phyloP scores from a whole-genome alignment of 2,888 invertebrate species.

The Serripes groenlandicus region DNA sequence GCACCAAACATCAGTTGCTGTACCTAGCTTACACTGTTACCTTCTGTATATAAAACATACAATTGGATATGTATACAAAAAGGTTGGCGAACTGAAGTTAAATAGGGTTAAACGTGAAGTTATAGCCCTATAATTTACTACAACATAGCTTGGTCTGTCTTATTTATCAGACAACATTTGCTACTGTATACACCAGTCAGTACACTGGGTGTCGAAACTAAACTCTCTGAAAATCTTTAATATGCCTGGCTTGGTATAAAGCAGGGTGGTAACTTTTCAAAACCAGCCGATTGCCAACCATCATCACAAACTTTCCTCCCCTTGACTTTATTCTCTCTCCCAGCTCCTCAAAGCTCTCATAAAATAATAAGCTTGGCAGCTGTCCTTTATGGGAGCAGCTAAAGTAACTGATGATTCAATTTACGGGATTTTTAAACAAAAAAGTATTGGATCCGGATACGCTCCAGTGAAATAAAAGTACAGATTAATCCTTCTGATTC shows the following conservation, averaged over 20 bases:
- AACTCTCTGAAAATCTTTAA: too few relatives aligned
- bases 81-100: background rate
- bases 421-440: constrained; percentile 2
- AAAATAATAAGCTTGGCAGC: too few relatives aligned
- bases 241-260: too few relatives aligned
- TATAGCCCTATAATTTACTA: constrained; percentile 22
- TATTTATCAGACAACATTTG: background rate
- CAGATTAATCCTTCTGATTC: too few relatives aligned
- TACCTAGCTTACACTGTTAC: background rate
- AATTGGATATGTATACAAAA: constrained; percentile 18
- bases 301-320: too few relatives aligned
- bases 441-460: too few relatives aligned
- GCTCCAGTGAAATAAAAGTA: too few relatives aligned
- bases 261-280: too few relatives aligned
- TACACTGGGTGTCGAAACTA: background rate
- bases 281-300: too few relatives aligned
- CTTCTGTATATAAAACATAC: constrained; percentile 16
- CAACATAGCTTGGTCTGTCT: constrained; percentile 10
- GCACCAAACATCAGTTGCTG: background rate
- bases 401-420: constrained; percentile 5
- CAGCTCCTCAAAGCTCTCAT: too few relatives aligned
- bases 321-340: too few relatives aligned
- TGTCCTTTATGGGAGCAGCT: background rate
- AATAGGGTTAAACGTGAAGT: constrained; percentile 26
- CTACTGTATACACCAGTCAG: constrained; percentile 8